These are phyloP conservation scores for Isoperla grammatica DNA, from an alignment of 2,888 invertebrate species.

Conservation along the genomic window DNA sequence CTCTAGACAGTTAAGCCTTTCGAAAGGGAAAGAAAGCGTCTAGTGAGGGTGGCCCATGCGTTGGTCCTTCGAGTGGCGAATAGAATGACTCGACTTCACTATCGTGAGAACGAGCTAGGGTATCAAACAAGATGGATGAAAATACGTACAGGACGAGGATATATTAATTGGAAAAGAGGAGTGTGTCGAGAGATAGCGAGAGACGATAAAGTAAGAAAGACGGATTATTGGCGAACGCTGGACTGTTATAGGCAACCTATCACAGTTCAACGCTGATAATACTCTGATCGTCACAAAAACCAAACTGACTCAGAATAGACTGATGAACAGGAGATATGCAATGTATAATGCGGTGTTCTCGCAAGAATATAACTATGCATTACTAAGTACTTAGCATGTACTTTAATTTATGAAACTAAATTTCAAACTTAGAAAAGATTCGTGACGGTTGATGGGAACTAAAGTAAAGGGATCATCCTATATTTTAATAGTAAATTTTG, in stretches of 20 bases:
- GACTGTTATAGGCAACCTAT: slow-evolving; percentile 1
- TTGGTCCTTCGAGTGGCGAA: neutral
- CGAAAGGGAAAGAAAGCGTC: slow-evolving; percentile 1
- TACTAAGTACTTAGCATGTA: too few relatives aligned
- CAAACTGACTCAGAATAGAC: too few relatives aligned
- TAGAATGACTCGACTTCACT: slow-evolving; percentile 6
- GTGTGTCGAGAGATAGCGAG: slow-evolving; percentile 13
- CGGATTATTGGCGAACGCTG: neutral
- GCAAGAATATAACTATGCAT: too few relatives aligned
- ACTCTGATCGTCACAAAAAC: too few relatives aligned
- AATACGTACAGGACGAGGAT: neutral
- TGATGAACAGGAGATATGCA: too few relatives aligned
- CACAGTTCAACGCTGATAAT: neutral
- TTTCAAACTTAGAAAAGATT: too few relatives aligned
- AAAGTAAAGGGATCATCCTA: too few relatives aligned
- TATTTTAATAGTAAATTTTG: too few relatives aligned
- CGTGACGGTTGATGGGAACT: neutral
- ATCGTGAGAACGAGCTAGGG: neutral
- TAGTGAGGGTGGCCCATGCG: neutral
- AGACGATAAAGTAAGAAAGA: slow-evolving; percentile 11
- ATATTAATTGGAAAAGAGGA: slow-evolving; percentile 18
- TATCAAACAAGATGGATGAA: slow-evolving; percentile 11
- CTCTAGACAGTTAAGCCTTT: neutral
- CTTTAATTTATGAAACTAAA: too few relatives aligned
- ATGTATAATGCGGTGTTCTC: too few relatives aligned